Evolutionary conservation across 1,140 invertebrate species (phyloP).

Genomic region (Eumaeus atala): DNA sequence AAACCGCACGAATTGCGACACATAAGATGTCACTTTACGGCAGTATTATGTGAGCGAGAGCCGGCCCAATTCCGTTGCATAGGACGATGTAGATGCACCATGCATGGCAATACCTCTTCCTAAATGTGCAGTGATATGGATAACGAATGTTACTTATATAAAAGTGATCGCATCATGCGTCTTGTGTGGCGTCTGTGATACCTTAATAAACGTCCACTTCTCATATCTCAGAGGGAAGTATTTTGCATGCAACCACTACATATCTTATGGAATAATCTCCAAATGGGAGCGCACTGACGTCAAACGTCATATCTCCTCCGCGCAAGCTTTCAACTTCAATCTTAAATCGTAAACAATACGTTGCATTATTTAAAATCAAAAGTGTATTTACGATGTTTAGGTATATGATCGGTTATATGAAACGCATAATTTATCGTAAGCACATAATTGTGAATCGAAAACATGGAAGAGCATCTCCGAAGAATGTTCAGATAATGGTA

Average conservation of each 20-base stretch:
- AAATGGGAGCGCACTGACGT: slow-evolving; percentile 44
- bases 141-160: no score
- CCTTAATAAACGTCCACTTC: slow-evolving; percentile 55
- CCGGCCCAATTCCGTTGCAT: no score
- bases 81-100: no score
- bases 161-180: slow-evolving; percentile 20
- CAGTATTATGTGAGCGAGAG: no score
- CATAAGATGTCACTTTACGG: no score
- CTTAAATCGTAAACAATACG: slow-evolving; percentile 17
- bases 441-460: slow-evolving; percentile 54
- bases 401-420: slow-evolving; percentile 24
- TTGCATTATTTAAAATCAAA: slow-evolving; percentile 8
- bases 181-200: slow-evolving; percentile 63
- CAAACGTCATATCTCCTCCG: slow-evolving; percentile 22
- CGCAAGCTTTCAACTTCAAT: slow-evolving; percentile 17
- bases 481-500: slow-evolving; percentile 39
- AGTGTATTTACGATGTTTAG: neutral
- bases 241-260: slow-evolving; percentile 61
- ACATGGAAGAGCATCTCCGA: slow-evolving; percentile 40
- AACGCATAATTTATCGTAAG: slow-evolving; percentile 61
- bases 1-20: no score
- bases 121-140: no score
- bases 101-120: no score
- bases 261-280: slow-evolving; percentile 66
- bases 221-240: slow-evolving; percentile 68